These are phyloP conservation scores for Rostratula benghalensis DNA, from an alignment of 2,113 vertebrate genomes.

Conservation along the genomic window DNA sequence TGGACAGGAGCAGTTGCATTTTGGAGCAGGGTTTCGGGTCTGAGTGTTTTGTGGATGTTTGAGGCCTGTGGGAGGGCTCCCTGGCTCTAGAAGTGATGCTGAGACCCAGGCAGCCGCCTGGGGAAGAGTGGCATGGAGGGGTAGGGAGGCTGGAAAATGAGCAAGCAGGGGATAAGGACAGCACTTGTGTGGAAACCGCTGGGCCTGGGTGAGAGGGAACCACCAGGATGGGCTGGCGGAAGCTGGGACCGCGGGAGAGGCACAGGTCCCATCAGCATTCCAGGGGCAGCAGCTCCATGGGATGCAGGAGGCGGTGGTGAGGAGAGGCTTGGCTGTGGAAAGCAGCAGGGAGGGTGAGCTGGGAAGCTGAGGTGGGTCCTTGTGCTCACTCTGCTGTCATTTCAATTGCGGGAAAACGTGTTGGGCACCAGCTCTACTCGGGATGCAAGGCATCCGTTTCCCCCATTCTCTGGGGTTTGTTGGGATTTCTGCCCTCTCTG, in stretches of 20 bases:
- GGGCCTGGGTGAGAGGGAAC: no score
- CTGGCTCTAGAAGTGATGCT: neutral
- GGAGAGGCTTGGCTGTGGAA: neutral
- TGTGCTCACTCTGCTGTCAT: accelerated
- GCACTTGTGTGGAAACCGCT: neutral
- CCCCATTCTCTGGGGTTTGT: neutral
- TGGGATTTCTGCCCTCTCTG: accelerated
- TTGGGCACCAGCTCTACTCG: neutral
- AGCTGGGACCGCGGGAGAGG: neutral
- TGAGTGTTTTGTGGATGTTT: neutral
- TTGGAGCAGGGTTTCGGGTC: neutral
- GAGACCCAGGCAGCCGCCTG: neutral
- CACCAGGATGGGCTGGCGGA: neutral
- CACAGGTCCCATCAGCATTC: neutral
- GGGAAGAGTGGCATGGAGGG: no score
- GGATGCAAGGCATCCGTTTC: neutral
- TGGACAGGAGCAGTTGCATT: neutral
- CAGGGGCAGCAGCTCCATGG: neutral
- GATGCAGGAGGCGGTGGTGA: neutral
- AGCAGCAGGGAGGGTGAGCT: accelerated
- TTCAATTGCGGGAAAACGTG: accelerated
- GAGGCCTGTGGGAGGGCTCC: neutral
- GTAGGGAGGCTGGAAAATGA: neutral
- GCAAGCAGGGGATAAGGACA: neutral
- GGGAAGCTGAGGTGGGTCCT: neutral